Percentiles rank a stretch among this genome's conserved stretches.
Conservation (phyloP, 2,113 vertebrate species). For the Deroptyus accipitrinus region DNA sequence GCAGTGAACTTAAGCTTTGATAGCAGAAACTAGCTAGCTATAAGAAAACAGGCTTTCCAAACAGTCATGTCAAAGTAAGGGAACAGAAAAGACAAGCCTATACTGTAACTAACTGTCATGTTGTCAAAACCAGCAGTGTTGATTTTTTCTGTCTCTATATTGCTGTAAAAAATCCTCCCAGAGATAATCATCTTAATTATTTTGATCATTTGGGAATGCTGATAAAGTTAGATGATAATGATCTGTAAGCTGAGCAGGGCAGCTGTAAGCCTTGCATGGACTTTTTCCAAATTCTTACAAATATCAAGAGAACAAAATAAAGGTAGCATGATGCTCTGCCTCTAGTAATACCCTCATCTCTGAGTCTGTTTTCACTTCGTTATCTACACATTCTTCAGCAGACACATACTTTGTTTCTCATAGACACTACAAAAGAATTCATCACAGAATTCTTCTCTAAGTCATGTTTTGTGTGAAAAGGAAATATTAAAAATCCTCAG, state of each 20-base stretch:
- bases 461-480: not conserved
- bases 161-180: not conserved
- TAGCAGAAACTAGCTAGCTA: not conserved
- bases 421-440: not conserved
- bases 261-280: not conserved
- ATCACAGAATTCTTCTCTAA: not conserved
- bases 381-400: not conserved
- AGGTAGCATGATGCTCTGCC: not conserved
- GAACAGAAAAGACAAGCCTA: not conserved
- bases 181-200: constrained; percentile 35
- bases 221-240: constrained; percentile 13
- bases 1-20: not conserved
- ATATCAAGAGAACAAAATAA: not conserved
- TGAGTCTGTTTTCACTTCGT: not conserved
- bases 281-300: not conserved
- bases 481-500: not conserved
- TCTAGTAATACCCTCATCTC: not conserved
- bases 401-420: not conserved
- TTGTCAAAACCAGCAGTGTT: not conserved
- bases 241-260: constrained; percentile 18
- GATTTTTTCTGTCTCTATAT: not conserved
- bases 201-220: constrained; percentile 29
- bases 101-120: not conserved
- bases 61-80: not conserved
- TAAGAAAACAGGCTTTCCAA: not conserved